phyloP scores from a whole-genome alignment of 2,113 vertebrate genomes.

The Herpailurus yagouaroundi region DNA sequence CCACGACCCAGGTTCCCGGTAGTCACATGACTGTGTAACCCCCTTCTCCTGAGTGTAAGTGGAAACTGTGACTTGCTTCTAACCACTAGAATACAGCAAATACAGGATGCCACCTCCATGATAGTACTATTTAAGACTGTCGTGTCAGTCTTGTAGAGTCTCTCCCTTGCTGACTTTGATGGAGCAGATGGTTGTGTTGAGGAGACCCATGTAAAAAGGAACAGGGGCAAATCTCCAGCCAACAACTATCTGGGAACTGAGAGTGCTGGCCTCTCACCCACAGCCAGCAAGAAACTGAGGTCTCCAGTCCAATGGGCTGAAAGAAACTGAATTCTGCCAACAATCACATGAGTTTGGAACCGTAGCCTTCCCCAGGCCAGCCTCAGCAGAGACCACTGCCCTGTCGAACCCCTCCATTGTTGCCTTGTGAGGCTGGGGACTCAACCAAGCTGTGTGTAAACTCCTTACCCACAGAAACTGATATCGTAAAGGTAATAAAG shows the following conservation, averaged over 20 bases:
- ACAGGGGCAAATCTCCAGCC: not conserved
- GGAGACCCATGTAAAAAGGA: not conserved
- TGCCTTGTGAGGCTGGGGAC: not conserved
- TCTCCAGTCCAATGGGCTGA: not conserved
- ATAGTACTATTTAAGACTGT: not conserved
- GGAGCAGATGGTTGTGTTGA: not conserved
- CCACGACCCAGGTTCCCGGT: too few species aligned
- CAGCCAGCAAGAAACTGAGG: not conserved
- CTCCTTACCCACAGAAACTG: not conserved
- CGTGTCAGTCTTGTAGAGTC: fast-evolving
- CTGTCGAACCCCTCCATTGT: fast-evolving
- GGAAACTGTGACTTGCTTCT: not conserved
- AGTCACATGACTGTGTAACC: fast-evolving
- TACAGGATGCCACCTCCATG: not conserved
- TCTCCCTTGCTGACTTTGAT: not conserved
- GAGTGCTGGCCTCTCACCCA: not conserved
- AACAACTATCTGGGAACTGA: not conserved
- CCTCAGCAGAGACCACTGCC: not conserved
- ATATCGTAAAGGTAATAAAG: not conserved
- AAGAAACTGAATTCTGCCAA: not conserved
- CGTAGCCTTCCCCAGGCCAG: not conserved
- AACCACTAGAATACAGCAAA: not conserved
- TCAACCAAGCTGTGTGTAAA: not conserved
- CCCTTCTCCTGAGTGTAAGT: too few species aligned
- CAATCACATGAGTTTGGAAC: not conserved